These are phyloP conservation scores for Steromphala cineraria DNA, from an alignment of 2,888 invertebrate species.

Conservation along the genomic window DNA sequence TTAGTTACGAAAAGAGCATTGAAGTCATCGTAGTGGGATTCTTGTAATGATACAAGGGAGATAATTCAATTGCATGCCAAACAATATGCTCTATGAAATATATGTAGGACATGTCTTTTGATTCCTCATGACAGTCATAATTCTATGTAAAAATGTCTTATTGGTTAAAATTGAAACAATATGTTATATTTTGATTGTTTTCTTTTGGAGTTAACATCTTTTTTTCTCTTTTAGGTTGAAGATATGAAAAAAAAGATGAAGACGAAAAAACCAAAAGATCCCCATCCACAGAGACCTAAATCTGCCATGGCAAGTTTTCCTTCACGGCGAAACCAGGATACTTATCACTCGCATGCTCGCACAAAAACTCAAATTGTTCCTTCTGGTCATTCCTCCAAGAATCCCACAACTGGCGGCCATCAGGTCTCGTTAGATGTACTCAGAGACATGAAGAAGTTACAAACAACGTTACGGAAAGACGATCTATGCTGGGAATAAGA, in stretches of 20 bases:
- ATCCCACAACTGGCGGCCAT: slow-evolving; percentile 38
- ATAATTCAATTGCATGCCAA: no score
- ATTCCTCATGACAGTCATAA: no score
- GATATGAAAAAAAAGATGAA: slow-evolving; percentile 54
- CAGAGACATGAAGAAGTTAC: slow-evolving; percentile 72
- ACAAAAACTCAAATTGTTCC: not conserved
- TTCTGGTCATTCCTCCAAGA: slow-evolving; percentile 14
- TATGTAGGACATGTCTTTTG: no score
- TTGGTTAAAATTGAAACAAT: no score
- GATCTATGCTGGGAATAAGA: slow-evolving; percentile 70
- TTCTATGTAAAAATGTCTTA: no score
- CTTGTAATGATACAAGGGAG: no score
- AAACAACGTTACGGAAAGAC: slow-evolving; percentile 70
- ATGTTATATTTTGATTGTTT: no score
- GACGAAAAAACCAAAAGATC: slow-evolving; percentile 29
- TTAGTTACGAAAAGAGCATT: no score
- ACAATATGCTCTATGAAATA: no score
- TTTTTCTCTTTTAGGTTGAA: not conserved
- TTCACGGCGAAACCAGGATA: slow-evolving; percentile 16
- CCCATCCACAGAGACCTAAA: slow-evolving; percentile 36
- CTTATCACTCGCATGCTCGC: not conserved
- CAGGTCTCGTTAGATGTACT: slow-evolving; percentile 63
- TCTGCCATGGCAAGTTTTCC: slow-evolving; percentile 31
- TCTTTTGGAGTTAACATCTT: no score
- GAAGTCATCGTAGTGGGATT: no score